Evolutionary conservation across 2,113 vertebrate genomes (phyloP).

Genomic region (Pollimyrus isidori): DNA sequence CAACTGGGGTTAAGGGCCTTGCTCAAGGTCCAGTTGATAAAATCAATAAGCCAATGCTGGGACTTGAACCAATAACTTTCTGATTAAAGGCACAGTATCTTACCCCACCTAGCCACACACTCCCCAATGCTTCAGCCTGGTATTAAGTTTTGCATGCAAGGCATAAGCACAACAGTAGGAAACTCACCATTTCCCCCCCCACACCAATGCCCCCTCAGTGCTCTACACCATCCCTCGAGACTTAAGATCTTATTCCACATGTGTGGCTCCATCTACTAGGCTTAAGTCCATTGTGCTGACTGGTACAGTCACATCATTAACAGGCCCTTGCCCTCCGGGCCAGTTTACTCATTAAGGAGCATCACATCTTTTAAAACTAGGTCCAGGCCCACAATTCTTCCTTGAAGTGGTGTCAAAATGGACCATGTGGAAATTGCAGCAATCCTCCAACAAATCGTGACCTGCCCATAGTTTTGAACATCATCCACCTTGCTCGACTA

Average conservation of each 20-base stretch:
- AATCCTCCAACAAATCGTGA: not conserved
- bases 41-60: not conserved
- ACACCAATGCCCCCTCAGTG: conserved; percentile 29
- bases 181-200: not conserved
- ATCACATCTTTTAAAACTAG: not conserved
- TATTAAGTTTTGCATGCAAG: not conserved
- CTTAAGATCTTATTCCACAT: conserved; percentile 48
- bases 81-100: not conserved
- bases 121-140: not conserved
- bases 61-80: not conserved
- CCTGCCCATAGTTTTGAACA: not conserved
- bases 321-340: conserved; percentile 20
- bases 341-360: not conserved
- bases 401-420: conserved; percentile 30
- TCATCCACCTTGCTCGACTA: not conserved
- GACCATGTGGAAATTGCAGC: conserved; percentile 32
- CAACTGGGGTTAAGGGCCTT: not conserved
- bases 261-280: conserved; percentile 56
- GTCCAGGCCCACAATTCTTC: conserved; percentile 39
- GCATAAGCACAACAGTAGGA: not conserved
- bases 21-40: not conserved
- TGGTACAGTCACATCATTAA: conserved; percentile 53
- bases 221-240: conserved; percentile 44
- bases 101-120: not conserved
- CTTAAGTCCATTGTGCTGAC: conserved; percentile 48